Conservation (phyloP, 2,113 vertebrate species). For the Vanacampus margaritifer region DNA sequence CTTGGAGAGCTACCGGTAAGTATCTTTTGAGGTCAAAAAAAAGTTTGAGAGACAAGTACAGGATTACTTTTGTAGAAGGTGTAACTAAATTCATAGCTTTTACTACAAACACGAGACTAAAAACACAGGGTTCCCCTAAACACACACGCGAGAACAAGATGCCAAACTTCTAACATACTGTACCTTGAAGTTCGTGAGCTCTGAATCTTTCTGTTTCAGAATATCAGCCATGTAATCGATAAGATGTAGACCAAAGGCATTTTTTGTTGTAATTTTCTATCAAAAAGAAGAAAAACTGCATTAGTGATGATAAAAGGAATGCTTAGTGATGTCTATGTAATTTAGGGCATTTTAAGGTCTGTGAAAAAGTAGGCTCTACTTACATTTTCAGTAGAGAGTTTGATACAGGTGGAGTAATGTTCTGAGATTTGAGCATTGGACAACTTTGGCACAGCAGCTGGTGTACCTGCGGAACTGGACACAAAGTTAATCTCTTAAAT, state of each 20-base stretch:
- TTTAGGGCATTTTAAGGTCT: background rate
- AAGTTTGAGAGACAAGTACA: too few species aligned
- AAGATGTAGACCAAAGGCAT: conserved; percentile 90
- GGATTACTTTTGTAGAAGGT: background rate
- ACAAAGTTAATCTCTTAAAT: background rate
- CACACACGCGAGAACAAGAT: background rate
- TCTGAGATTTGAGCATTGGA: conserved; percentile 87
- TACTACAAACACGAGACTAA: background rate
- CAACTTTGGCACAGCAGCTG: conserved; percentile 76
- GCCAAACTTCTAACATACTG: conserved; percentile 15
- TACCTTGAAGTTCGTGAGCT: conserved; percentile 91
- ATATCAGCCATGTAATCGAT: conserved; percentile 95
- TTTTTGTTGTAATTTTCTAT: conserved; percentile 97
- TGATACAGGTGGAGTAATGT: conserved; percentile 94
- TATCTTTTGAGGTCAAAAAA: too few species aligned
- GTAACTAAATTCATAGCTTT: background rate
- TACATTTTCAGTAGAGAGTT: conserved; percentile 91
- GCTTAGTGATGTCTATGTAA: background rate
- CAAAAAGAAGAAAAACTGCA: conserved; percentile 1
- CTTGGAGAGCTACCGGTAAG: too few species aligned
- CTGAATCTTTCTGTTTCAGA: conserved; percentile 84
- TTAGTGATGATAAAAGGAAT: background rate
- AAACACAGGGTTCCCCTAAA: background rate
- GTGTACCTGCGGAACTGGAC: conserved; percentile 68
- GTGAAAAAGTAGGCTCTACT: conserved; percentile 52